Evolutionary conservation across 2,888 invertebrate genomes (phyloP).

Genomic region (Ceriagrion tenellum): DNA sequence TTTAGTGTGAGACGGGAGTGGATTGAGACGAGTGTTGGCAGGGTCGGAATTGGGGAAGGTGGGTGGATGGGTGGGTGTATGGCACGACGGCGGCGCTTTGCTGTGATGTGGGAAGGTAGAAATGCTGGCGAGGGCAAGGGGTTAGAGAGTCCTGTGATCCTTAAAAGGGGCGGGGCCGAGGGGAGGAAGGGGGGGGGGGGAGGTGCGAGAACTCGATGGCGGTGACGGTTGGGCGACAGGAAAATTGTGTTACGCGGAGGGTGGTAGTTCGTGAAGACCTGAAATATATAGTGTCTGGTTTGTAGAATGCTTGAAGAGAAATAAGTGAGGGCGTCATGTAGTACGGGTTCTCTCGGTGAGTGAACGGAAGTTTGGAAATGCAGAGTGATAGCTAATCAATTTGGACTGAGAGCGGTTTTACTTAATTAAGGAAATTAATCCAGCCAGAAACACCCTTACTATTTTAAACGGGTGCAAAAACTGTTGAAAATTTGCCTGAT

Average conservation of each 20-base stretch:
- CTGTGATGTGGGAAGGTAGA: conserved; percentile 8
- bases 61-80: not conserved
- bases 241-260: not conserved
- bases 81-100: not conserved
- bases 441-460: too few species aligned
- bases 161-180: too few species aligned
- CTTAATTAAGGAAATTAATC: too few species aligned
- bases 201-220: not conserved
- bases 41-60: not conserved
- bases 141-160: not conserved
- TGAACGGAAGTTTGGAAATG: too few species aligned
- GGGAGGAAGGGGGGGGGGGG: not conserved
- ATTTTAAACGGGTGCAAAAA: too few species aligned
- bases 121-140: not conserved
- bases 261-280: not conserved
- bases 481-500: too few species aligned
- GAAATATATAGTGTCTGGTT: not conserved
- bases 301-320: not conserved
- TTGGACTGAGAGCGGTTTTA: too few species aligned
- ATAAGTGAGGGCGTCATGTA: not conserved
- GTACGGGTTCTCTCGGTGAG: not conserved
- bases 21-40: conserved; percentile 37
- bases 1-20: not conserved
- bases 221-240: not conserved
- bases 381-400: too few species aligned